These are phyloP conservation scores for Pelagia noctiluca DNA, from an alignment of 30 jellyfish, hydroid and myxozoan genomes.

Conservation along the genomic window DNA sequence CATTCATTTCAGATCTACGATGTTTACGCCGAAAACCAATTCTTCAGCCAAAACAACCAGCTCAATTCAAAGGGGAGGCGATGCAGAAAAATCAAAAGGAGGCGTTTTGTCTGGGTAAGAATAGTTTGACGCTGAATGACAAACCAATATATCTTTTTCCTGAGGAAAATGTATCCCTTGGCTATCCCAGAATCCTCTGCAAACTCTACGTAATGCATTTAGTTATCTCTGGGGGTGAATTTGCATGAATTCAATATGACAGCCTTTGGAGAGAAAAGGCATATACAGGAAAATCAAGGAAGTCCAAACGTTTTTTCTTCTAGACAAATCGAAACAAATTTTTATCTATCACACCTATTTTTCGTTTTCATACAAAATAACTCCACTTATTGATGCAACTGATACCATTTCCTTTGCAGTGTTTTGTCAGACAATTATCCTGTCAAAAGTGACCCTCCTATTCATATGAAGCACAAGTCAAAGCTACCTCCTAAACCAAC, in stretches of 20 bases:
- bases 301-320: too few species aligned
- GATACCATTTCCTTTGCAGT: slow-evolving; percentile 32
- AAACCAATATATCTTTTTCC: not conserved
- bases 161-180: not conserved
- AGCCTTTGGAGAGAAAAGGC: too few species aligned
- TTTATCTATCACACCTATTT: too few species aligned
- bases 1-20: not conserved
- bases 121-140: too few species aligned
- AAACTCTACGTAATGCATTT: too few species aligned
- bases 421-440: slow-evolving; percentile 60
- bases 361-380: too few species aligned
- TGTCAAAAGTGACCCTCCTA: slow-evolving; percentile 84
- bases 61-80: not conserved
- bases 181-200: too few species aligned
- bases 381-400: too few species aligned
- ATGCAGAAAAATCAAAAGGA: slow-evolving; percentile 1
- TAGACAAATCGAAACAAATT: too few species aligned
- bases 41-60: not conserved
- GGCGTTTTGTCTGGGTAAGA: not conserved
- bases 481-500: slow-evolving; percentile 51
- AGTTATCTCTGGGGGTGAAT: too few species aligned
- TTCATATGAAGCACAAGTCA: slow-evolving; percentile 33
- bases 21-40: slow-evolving; percentile 6
- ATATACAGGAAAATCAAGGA: too few species aligned
- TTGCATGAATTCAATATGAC: too few species aligned